phyloP scores from a whole-genome alignment of 2,797 vertebrate genomes.

The Coranthus polyacanthus region DNA sequence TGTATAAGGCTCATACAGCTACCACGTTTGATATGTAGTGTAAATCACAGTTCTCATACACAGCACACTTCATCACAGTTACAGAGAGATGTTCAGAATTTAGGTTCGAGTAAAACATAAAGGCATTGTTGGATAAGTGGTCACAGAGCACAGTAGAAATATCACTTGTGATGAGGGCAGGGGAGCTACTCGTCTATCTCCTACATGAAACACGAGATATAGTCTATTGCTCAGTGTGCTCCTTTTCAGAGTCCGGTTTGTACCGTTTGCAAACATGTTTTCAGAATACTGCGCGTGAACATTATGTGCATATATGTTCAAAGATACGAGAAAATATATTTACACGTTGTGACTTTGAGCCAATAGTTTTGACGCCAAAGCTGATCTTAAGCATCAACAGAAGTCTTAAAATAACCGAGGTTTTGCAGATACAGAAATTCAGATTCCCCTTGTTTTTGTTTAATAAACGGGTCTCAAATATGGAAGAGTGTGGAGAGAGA shows the following conservation, averaged over 20 bases:
- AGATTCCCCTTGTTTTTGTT: background rate
- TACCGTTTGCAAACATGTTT: slow-evolving; percentile 16
- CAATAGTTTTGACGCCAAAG: background rate
- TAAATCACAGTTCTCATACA: slow-evolving; percentile 68
- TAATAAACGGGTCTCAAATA: too few relatives aligned
- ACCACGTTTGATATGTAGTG: slow-evolving; percentile 73
- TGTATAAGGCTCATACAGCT: slow-evolving; percentile 76
- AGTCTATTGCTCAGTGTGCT: slow-evolving; percentile 37
- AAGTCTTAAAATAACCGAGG: background rate
- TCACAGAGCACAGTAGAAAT: slow-evolving; percentile 65
- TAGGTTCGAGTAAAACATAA: slow-evolving; percentile 61
- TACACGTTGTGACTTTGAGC: slow-evolving; percentile 17
- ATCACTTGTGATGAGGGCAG: slow-evolving; percentile 38
- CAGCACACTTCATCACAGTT: slow-evolving; percentile 78
- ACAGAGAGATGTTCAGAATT: slow-evolving; percentile 69
- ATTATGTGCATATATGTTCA: slow-evolving; percentile 45
- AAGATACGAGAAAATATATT: slow-evolving; percentile 27
- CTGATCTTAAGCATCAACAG: background rate
- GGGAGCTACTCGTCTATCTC: slow-evolving; percentile 24
- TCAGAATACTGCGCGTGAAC: slow-evolving; percentile 25
- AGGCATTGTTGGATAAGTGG: slow-evolving; percentile 73
- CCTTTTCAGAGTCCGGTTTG: slow-evolving; percentile 3
- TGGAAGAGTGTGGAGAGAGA: too few relatives aligned
- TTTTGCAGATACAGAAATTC: background rate
- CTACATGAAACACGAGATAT: slow-evolving; percentile 25